phyloP scores from a whole-genome alignment of 1,140 invertebrate genomes.

The Drosophila jambulina region DNA sequence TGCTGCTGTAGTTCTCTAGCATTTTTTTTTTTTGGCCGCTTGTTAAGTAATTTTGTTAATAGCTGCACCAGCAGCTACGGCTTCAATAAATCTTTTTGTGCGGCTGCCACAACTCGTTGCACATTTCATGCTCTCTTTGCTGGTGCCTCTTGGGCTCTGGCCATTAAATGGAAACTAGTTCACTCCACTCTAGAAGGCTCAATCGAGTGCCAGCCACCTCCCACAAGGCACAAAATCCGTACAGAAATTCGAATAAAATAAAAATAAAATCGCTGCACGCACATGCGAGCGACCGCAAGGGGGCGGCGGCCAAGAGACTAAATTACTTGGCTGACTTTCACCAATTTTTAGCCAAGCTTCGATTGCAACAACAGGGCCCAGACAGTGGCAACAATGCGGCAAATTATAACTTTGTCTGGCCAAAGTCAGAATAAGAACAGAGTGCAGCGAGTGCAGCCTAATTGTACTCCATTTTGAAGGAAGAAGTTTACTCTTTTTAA shows the following conservation, averaged over 20 bases:
- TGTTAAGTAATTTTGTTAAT: slow-evolving; percentile 84
- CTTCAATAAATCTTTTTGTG: slow-evolving; percentile 78
- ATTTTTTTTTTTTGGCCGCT: slow-evolving; percentile 58
- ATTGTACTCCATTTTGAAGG: slow-evolving; percentile 20
- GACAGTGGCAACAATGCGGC: slow-evolving; percentile 31
- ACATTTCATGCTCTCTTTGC: slow-evolving; percentile 83
- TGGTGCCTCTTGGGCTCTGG: slow-evolving; percentile 56
- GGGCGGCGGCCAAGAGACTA: slow-evolving; percentile 1
- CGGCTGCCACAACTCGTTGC: slow-evolving; percentile 80
- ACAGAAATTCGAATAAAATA: slow-evolving; percentile 42
- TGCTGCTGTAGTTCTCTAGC: slow-evolving; percentile 20
- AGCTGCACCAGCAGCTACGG: slow-evolving; percentile 60
- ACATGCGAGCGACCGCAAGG: slow-evolving; percentile 31
- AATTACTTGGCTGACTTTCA: slow-evolving; percentile 67
- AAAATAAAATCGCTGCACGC: slow-evolving; percentile 71
- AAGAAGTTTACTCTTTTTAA: not conserved
- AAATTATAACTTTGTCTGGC: slow-evolving; percentile 36
- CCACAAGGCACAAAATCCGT: slow-evolving; percentile 31
- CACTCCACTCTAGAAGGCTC: slow-evolving; percentile 73
- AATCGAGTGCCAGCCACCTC: slow-evolving; percentile 71
- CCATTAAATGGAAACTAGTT: slow-evolving; percentile 79
- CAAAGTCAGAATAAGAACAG: slow-evolving; percentile 26
- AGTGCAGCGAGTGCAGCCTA: slow-evolving; percentile 13
- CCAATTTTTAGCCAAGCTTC: slow-evolving; percentile 63
- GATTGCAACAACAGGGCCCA: slow-evolving; percentile 38